Base-by-base conservation (phyloP, 1,140 invertebrate genomes). In the Hestina assimilis region DNA sequence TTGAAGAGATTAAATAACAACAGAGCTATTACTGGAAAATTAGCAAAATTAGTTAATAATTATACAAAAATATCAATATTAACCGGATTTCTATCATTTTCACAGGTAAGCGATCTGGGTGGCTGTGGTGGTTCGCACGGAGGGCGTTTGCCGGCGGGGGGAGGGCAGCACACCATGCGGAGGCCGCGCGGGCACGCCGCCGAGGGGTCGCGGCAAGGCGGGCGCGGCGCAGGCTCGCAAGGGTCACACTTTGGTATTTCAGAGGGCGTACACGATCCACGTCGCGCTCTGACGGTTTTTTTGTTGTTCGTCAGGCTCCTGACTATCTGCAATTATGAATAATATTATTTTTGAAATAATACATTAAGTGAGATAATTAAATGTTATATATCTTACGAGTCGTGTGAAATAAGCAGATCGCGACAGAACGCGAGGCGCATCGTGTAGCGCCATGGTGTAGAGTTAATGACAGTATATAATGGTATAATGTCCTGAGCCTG, bases 161-260 rank as follows among this genome's bases (percentile, higher is more conserved):
- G 38, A 5, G 59, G 19, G 20, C 41, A 43, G 52, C 53, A 48
- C 43, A 51, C 45, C 50, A 28, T 26, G n/a, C 14, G 56, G 38
- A 24, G 17, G 28, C 47, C 43, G 19, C 35, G 29, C 7, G 15
- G 43, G 12, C 33, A 14, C 15, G 21, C n/a, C 38, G 33, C 35
- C 4, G 45, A 2, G 33, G n/a, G 15, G 12, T 12, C 11, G n/a
- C 33, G 45, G 47, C 55, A 54, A 6, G 61, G 28, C 38, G 58
- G 42, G 11, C 33, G 43, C 26, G 45, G 43, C 19, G 29, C 4
- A 17, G 28, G 28, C 11, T n/a, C 31, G 46, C 41, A 24, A 14
- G 55, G 45, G 1, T 45, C 26, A 29, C 48, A 43, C 14, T 29
- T 11, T 9, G 31, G 33, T 20, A 12, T 20, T 28, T 42, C 28